Percentiles rank a stretch among this genome's conserved stretches.
Evolutionary conservation across 1,140 invertebrate genomes (phyloP).

Genomic region (Drosophila bifasciata): DNA sequence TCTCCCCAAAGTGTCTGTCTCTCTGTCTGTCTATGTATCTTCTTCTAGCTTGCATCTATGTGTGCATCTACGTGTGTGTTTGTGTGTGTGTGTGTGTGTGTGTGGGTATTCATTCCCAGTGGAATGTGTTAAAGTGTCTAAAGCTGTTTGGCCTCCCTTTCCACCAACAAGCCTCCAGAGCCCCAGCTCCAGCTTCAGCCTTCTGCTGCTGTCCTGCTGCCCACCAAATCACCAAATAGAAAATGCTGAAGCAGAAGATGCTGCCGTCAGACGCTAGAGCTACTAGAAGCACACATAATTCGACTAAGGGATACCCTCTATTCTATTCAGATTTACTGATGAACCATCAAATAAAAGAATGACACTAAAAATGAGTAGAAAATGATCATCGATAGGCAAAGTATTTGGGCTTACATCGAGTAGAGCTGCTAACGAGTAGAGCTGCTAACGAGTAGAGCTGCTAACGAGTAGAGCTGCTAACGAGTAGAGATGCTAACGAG

Average conservation of each 20-base stretch:
- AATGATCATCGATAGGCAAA: no score
- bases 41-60: constrained; percentile 6
- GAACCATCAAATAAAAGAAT: no score
- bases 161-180: background rate
- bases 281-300: no score
- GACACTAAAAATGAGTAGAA: no score
- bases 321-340: no score
- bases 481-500: no score
- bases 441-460: no score
- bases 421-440: no score
- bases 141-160: constrained; percentile 54
- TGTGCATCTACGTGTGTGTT: constrained; percentile 13
- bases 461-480: no score
- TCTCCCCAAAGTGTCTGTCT: constrained; percentile 29
- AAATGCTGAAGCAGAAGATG: constrained; percentile 6
- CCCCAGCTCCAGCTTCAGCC: background rate
- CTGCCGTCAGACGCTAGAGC: no score
- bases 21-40: constrained; percentile 19
- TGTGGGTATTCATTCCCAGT: constrained; percentile 54
- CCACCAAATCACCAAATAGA: constrained; percentile 18
- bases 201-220: background rate
- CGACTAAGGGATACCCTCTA: no score
- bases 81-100: constrained; percentile 19
- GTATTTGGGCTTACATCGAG: no score
- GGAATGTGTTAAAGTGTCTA: constrained; percentile 73